phyloP scores from a whole-genome alignment of 2,888 invertebrate species.

The Yponomeuta evonymella region DNA sequence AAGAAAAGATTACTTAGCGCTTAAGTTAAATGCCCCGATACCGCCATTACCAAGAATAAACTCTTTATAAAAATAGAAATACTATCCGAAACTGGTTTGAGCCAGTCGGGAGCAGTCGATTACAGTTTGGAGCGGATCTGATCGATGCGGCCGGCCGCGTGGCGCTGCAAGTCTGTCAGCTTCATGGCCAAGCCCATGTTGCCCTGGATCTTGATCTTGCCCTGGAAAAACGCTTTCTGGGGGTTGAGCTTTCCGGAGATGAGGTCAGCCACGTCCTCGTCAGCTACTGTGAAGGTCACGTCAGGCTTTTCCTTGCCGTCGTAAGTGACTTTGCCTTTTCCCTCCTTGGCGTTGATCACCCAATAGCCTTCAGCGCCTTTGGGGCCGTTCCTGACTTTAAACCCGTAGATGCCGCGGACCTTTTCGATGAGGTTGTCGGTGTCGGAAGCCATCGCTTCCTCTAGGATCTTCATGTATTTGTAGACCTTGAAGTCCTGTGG shows the following conservation, averaged over 20 bases:
- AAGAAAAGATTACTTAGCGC: not conserved
- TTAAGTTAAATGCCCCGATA: conserved; percentile 39
- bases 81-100: conserved; percentile 23
- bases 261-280: conserved; percentile 90
- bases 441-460: conserved; percentile 88
- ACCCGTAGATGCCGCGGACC: conserved; percentile 91
- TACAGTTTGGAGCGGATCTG: conserved; percentile 85
- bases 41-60: conserved; percentile 40
- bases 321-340: conserved; percentile 89
- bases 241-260: conserved; percentile 94
- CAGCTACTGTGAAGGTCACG: conserved; percentile 91
- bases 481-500: conserved; percentile 86
- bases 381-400: conserved; percentile 88
- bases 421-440: conserved; percentile 88
- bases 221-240: conserved; percentile 97
- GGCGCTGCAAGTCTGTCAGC: conserved; percentile 87
- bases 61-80: conserved; percentile 18
- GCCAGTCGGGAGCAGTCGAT: conserved; percentile 34
- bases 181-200: conserved; percentile 98
- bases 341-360: conserved; percentile 94
- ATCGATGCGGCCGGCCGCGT: conserved; percentile 84
- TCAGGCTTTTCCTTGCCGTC: conserved; percentile 91
- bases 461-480: conserved; percentile 87
- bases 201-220: conserved; percentile 96
- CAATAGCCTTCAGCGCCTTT: conserved; percentile 89